Evolutionary conservation across 2,797 vertebrate species (phyloP).

Genomic region (Sebastes itinus): DNA sequence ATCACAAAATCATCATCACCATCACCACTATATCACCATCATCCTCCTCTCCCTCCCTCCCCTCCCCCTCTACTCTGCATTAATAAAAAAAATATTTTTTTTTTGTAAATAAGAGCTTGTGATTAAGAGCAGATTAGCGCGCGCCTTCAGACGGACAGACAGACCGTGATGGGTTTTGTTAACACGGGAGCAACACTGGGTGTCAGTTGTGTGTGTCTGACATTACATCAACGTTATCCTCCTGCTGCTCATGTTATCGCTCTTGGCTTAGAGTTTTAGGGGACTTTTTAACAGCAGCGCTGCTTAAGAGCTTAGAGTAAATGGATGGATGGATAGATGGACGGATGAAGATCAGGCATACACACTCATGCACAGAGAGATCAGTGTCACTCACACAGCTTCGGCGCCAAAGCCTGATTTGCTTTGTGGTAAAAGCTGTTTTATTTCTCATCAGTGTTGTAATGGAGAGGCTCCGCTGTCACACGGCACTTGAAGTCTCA

Average conservation of each 20-base stretch:
- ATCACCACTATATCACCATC: slow-evolving; percentile 53
- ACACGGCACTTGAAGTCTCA: slow-evolving; percentile 51
- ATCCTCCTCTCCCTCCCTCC: slow-evolving; percentile 34
- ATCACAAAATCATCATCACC: slow-evolving; percentile 82
- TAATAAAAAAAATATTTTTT: slow-evolving; percentile 59
- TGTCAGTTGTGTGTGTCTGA: slow-evolving; percentile 79
- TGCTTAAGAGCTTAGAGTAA: slow-evolving; percentile 82
- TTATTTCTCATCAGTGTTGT: slow-evolving; percentile 76
- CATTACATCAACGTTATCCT: slow-evolving; percentile 82
- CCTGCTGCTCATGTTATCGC: slow-evolving; percentile 80
- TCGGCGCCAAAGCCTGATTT: slow-evolving; percentile 73
- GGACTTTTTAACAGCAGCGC: slow-evolving; percentile 75
- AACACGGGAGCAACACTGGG: slow-evolving; percentile 76
- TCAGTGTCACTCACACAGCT: slow-evolving; percentile 78
- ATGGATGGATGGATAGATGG: slow-evolving; percentile 76
- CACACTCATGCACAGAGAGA: slow-evolving; percentile 58
- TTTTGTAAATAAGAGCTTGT: slow-evolving; percentile 81
- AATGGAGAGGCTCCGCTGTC: slow-evolving; percentile 73
- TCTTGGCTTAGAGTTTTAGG: slow-evolving; percentile 81
- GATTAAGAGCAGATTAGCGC: slow-evolving; percentile 83
- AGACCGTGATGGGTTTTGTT: slow-evolving; percentile 80
- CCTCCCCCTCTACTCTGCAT: slow-evolving; percentile 53
- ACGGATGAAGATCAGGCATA: slow-evolving; percentile 62
- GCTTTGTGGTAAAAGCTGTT: slow-evolving; percentile 79
- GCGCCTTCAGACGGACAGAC: slow-evolving; percentile 69